Evolutionary conservation across 1,140 invertebrate species (phyloP).

Genomic region (Streblospio benedicti): DNA sequence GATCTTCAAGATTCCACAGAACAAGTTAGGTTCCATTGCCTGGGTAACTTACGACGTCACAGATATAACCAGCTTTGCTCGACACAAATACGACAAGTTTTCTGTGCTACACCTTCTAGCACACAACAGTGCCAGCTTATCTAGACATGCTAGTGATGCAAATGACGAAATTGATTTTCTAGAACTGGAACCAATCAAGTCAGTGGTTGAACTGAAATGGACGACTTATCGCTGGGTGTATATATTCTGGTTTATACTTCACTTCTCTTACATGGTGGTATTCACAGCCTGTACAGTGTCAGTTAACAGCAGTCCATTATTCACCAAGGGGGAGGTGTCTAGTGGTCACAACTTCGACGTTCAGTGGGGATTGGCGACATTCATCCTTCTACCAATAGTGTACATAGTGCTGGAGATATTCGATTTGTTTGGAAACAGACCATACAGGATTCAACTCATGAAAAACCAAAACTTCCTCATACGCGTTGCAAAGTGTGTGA

Average conservation of each 20-base stretch:
- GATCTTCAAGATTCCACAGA: slow-evolving; percentile 16
- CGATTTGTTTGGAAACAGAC: background rate
- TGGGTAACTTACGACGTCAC: slow-evolving; percentile 17
- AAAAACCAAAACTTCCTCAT: slow-evolving; percentile 1
- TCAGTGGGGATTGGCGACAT: background rate
- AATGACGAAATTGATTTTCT: slow-evolving; percentile 8
- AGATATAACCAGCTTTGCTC: slow-evolving; percentile 13
- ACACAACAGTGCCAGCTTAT: slow-evolving; percentile 4
- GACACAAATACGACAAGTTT: slow-evolving; percentile 10
- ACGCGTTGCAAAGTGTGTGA: slow-evolving; percentile 2
- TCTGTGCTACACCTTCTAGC: slow-evolving; percentile 16
- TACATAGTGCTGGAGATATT: slow-evolving; percentile 3
- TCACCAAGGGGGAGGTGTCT: background rate
- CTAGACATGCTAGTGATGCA: slow-evolving; percentile 4
- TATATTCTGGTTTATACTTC: slow-evolving; percentile 9
- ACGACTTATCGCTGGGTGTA: slow-evolving; percentile 12
- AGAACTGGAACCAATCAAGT: slow-evolving; percentile 15
- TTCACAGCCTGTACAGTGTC: background rate
- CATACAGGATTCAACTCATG: slow-evolving; percentile 9
- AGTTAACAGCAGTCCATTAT: slow-evolving; percentile 2
- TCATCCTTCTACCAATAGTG: background rate
- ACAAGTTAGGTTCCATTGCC: slow-evolving; percentile 11
- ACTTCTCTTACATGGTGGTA: slow-evolving; percentile 6
- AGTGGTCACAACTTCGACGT: too few species aligned
- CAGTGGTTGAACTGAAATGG: slow-evolving; percentile 6